Evolutionary conservation across 2,888 invertebrate genomes (phyloP).

Genomic region (Tachina fera): DNA sequence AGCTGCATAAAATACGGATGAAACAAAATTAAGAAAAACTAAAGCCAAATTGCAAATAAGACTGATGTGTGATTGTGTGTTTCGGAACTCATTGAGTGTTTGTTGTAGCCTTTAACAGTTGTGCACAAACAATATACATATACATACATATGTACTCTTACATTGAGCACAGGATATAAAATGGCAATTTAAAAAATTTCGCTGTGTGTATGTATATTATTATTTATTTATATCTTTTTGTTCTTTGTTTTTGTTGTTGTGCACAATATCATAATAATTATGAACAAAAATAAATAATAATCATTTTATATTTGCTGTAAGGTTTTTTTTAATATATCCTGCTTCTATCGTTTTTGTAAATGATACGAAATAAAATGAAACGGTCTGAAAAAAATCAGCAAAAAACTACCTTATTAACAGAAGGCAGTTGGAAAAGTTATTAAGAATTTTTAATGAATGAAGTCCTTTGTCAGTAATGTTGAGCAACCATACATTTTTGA

Average conservation of each 20-base stretch:
- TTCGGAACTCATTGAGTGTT: background rate
- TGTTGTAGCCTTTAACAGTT: slow-evolving; percentile 23
- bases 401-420: background rate
- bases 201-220: background rate
- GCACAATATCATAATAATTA: slow-evolving; percentile 44
- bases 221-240: slow-evolving; percentile 27
- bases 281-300: slow-evolving; percentile 34
- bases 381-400: background rate
- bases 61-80: background rate
- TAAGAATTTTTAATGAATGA: no score
- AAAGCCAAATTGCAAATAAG: slow-evolving; percentile 14
- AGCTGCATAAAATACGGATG: slow-evolving; percentile 28
- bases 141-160: background rate
- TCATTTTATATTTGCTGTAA: slow-evolving; percentile 25
- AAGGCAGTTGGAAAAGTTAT: no score
- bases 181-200: slow-evolving; percentile 37
- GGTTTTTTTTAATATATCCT: slow-evolving; percentile 14
- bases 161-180: slow-evolving; percentile 22
- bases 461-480: no score
- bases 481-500: no score
- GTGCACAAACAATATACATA: background rate
- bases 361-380: slow-evolving; percentile 13
- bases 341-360: slow-evolving; percentile 27
- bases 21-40: background rate
- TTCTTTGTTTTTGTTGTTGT: slow-evolving; percentile 3